These are phyloP conservation scores for Ephestia elutella DNA, from an alignment of 1,140 invertebrate species.

Conservation along the genomic window DNA sequence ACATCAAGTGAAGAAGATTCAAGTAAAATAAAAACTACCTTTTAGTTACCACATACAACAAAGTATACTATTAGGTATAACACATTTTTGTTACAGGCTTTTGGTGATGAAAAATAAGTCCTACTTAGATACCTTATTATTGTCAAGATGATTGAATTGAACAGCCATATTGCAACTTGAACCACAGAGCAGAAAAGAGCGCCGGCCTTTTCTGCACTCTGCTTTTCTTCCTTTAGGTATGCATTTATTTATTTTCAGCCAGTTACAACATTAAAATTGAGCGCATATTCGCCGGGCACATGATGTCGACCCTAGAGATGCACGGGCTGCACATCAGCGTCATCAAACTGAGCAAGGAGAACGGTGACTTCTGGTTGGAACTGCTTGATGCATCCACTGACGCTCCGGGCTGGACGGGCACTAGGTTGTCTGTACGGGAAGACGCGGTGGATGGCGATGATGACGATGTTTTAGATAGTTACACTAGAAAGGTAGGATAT, in stretches of 20 bases:
- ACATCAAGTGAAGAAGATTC: no score
- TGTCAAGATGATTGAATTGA: no score
- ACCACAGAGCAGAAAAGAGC: no score
- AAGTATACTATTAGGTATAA: no score
- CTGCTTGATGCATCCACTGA: constrained; percentile 77
- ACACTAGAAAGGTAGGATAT: constrained; percentile 39
- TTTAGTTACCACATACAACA: no score
- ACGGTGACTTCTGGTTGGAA: constrained; percentile 69
- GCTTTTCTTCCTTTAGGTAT: no score
- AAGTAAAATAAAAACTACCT: no score
- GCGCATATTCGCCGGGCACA: constrained; percentile 80
- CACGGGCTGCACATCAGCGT: constrained; percentile 85
- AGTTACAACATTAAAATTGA: constrained; percentile 74
- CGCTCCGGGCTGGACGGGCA: constrained; percentile 78
- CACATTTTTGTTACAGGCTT: no score
- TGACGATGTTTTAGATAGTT: constrained; percentile 30
- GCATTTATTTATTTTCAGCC: constrained; percentile 54
- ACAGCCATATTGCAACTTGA: no score
- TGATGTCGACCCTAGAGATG: constrained; percentile 90
- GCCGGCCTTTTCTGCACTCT: no score
- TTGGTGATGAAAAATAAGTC: no score
- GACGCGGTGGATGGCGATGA: constrained; percentile 33
- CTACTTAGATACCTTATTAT: no score
- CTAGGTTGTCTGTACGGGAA: constrained; percentile 28
- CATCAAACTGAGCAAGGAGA: constrained; percentile 74